Conservation (phyloP, 1,140 invertebrate genomes). For the Leptestheria dahalacensis region DNA sequence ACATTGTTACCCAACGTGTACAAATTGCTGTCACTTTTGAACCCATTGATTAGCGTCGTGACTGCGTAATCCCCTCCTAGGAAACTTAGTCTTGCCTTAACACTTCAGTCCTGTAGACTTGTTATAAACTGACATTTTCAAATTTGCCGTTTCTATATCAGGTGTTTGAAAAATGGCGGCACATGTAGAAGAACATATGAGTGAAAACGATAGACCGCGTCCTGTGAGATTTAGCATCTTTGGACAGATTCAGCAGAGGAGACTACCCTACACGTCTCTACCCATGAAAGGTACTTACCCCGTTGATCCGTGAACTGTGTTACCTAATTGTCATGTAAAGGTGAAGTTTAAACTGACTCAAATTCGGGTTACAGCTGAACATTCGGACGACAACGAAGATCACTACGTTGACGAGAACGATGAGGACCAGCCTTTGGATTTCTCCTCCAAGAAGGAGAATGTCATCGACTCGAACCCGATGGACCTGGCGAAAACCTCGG, state of each 20-base stretch:
- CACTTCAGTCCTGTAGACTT: no score
- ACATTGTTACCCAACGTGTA: no score
- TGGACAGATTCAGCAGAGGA: conserved; percentile 18
- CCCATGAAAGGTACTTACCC: conserved; percentile 5
- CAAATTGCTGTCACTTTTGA: no score
- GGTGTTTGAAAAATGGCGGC: conserved; percentile 7
- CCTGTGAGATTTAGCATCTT: conserved; percentile 20
- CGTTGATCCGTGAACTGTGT: background rate
- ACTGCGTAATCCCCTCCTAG: no score
- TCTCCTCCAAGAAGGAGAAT: conserved; percentile 22
- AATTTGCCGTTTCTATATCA: background rate
- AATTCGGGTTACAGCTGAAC: background rate
- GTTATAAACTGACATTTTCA: background rate
- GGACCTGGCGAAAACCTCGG: conserved; percentile 1
- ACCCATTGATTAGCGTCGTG: no score
- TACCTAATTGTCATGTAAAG: background rate
- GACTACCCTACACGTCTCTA: background rate
- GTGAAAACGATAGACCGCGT: conserved; percentile 8
- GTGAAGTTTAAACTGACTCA: background rate
- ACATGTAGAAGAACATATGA: conserved; percentile 9
- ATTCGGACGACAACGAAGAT: background rate
- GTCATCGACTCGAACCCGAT: background rate
- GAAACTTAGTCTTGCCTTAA: no score
- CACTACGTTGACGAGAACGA: conserved; percentile 13
- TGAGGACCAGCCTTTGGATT: conserved; percentile 24